Base-by-base conservation (phyloP, 2,113 vertebrate genomes). In the Canis aureus region DNA sequence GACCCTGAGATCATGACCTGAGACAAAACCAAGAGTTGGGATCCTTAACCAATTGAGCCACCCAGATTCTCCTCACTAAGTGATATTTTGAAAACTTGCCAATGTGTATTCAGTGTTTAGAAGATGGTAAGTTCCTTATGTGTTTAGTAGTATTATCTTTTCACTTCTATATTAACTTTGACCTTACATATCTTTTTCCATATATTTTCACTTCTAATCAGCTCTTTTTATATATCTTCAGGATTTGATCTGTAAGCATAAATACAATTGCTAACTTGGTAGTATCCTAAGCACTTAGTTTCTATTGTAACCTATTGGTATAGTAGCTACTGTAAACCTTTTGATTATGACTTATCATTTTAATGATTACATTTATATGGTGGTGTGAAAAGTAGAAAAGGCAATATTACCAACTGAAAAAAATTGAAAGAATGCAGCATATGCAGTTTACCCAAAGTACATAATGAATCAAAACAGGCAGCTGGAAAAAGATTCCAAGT, bases 401-500 rank as follows among this genome's bases (percentile, higher is more conserved):
- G 11, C 55, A 59, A 11, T 73, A 67, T 82, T 69, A 64, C 38
- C 27, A 94, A 5, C 59, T 91, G 29, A 53, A 66, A 66, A 66
- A 60, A 94, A 92, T 2, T 35, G 16, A 94, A 76, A 35, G n/a
- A 66, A 60, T 83, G 7, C 19, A 59, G 1, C 15, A 57, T 87
- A 73, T 25, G 89, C 38, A 38, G 3, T 22, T 93, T 91, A 88
- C 20, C 25, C 5, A 74, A 89, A 95, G 17, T 49, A 81, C 6
- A 20, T 35, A 5, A 59, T 88, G 57, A 85, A 60, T 59, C 69
- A 38, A 93, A 96, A 69, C 49, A 49, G 19, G 2, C 2, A 62
- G 35, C 15, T 76, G 6, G 17, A 67, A 94, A 85, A 92, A 95
- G 60, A 94, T 93, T 74, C 23, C 29, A 87, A 92, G 60, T 49